Evolutionary conservation across 2,113 vertebrate species (phyloP).

Genomic region (Elanus axillaris): DNA sequence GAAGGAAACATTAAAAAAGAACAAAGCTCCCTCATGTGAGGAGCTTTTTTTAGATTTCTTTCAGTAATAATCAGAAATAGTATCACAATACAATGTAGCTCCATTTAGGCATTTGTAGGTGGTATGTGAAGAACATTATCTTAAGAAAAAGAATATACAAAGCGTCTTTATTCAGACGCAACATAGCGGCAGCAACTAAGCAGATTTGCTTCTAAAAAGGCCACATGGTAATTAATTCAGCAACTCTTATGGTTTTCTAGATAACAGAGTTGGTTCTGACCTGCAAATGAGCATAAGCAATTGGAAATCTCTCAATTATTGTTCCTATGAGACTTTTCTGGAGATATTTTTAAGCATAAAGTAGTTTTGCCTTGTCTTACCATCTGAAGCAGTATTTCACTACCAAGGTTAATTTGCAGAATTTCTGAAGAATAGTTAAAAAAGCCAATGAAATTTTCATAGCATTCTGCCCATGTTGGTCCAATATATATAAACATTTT

Average conservation of each 20-base stretch:
- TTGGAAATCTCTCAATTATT: not conserved
- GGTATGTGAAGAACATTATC: not conserved
- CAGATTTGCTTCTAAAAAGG: not conserved
- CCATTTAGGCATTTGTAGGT: slow-evolving; percentile 10
- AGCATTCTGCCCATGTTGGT: not conserved
- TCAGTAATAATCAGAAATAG: slow-evolving; percentile 12
- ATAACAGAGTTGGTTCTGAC: not conserved
- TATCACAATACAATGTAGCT: not conserved
- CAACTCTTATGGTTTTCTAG: not conserved
- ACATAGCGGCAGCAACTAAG: not conserved
- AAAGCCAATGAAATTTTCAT: not conserved
- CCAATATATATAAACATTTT: not conserved
- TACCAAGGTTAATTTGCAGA: not conserved
- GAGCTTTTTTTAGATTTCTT: not conserved
- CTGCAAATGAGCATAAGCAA: not conserved
- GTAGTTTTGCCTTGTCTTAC: not conserved
- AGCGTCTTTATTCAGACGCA: not conserved
- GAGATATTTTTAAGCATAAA: not conserved
- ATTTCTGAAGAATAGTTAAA: not conserved
- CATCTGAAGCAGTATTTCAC: not conserved
- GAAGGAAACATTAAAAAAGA: not conserved
- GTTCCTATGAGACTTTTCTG: not conserved
- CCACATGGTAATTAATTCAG: not conserved
- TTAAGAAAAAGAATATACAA: slow-evolving; percentile 4
- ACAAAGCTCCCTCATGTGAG: not conserved